Percentiles rank a stretch among this genome's conserved stretches.
Conservation (phyloP, 2,888 invertebrate species). For the Aphrophora alni region DNA sequence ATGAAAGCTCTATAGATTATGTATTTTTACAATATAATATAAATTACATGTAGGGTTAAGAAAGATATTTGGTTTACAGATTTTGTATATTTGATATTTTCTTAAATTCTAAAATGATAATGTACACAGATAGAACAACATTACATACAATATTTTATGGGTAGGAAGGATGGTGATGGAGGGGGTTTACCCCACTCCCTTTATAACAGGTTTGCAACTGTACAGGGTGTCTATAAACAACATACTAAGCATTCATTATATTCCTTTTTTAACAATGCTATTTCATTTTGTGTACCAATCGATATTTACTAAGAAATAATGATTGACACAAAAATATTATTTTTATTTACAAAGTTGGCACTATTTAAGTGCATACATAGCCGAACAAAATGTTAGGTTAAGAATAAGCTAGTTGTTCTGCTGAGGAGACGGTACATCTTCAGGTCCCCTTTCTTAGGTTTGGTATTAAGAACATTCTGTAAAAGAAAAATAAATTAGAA, state of each 20-base stretch:
- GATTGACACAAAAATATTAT: slow-evolving; percentile 37
- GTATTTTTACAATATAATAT: slow-evolving; percentile 1
- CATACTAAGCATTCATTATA: neutral
- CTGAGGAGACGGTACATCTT: neutral
- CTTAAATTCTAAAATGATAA: neutral
- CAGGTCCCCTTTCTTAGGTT: neutral
- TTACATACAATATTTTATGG: neutral
- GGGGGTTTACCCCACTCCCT: no score
- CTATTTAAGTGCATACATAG: slow-evolving; percentile 8
- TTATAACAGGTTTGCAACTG: neutral
- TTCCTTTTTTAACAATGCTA: neutral
- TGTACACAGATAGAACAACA: neutral
- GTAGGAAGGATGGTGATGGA: neutral
- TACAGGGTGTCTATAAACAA: neutral
- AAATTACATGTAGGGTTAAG: neutral
- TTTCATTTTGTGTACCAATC: slow-evolving; percentile 23
- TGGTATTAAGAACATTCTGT: neutral
- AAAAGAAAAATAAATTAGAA: neutral
- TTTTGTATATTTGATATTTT: neutral
- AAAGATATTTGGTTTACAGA: slow-evolving; percentile 1
- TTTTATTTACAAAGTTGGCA: slow-evolving; percentile 36
- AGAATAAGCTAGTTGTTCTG: neutral
- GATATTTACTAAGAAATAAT: slow-evolving; percentile 35
- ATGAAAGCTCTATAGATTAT: slow-evolving; percentile 30
- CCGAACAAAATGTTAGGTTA: slow-evolving; percentile 1